These are phyloP conservation scores for Callyntrura guangdongensis DNA, from an alignment of 2,888 invertebrate species.

Conservation along the genomic window DNA sequence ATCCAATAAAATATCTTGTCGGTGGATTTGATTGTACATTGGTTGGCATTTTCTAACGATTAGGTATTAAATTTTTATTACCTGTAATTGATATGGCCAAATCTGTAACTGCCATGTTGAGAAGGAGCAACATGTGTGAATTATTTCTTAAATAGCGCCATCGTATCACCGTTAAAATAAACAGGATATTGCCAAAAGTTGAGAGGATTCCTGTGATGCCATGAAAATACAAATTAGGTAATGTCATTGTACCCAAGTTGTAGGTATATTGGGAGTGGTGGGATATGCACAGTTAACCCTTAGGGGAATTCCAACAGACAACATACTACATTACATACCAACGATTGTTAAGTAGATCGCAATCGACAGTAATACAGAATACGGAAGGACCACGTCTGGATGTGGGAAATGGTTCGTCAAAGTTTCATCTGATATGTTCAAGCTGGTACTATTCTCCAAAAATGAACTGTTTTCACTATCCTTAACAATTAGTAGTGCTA, in stretches of 20 bases:
- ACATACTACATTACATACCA: no score
- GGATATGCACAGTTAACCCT: no score
- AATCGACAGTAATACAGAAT: slow-evolving; percentile 52
- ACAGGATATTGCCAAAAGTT: slow-evolving; percentile 82
- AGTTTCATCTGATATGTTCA: background rate
- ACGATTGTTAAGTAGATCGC: slow-evolving; percentile 76
- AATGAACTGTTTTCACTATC: background rate
- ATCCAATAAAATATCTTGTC: no score
- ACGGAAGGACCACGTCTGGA: slow-evolving; percentile 32
- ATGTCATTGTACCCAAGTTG: no score
- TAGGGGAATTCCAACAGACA: no score
- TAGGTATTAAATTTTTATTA: slow-evolving; percentile 14
- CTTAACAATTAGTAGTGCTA: background rate
- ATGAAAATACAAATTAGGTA: background rate
- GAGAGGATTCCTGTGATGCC: slow-evolving; percentile 75
- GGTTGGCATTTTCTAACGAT: no score
- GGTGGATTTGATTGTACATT: no score
- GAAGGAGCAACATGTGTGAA: slow-evolving; percentile 82
- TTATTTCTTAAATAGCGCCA: slow-evolving; percentile 79
- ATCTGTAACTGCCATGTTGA: slow-evolving; percentile 81
- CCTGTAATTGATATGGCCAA: slow-evolving; percentile 82
- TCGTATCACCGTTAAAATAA: slow-evolving; percentile 76
- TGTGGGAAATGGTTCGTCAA: slow-evolving; percentile 6
- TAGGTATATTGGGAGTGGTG: no score
- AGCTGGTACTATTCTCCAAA: background rate